Evolutionary conservation across 2,888 invertebrate species (phyloP), one percentile per base, ranked within the genome.

Genomic region (Drosophila monieri): DNA sequence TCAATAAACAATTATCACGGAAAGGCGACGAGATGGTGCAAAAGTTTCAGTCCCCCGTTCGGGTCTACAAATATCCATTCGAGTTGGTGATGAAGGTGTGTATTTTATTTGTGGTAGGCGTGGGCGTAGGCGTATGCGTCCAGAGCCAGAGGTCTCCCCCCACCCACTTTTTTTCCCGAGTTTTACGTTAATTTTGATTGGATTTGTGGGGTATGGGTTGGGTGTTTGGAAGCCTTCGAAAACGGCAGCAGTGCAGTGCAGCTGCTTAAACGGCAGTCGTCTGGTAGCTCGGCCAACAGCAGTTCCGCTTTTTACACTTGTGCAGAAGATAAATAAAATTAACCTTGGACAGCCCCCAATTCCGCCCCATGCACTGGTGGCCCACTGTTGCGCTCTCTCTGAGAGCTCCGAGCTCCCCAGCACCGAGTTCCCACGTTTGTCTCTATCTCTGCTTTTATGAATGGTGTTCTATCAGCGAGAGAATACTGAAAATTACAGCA

Each of bases 61-160:
- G 98, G 94, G 97, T 98, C 80, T 98, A 98, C 93, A 98, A 98
- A 92, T 95, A 96, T 92, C 96, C 98, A 54, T 98, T 98, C 92
- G 98, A 98, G 92, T 94, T 98, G 92, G 97, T 98, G 85, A 98
- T 98, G 98, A 95, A 96, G 93, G 98, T 98, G 92, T 94, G 96
- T 85, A 84, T 76, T 60, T 70, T 74, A 66, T 78, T 80, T 80
- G 75, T 66, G 67, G 66, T 70, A 64, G 76, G 74, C 53, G 27
- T 55, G 35, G 49, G 57, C 49, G 30, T 52, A 30, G 23, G n/a
- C 32, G 32, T 32, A 12, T 18, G 18, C 18, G 18, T 18, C 18
- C 2, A n/a, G n/a, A 4, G 14, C 1, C 32, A 32, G 5, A 12
- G 6, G 32, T 1, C 14, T 12, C 5, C 27, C 25, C 6, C 27